Conservation (phyloP, 1,140 invertebrate species). For the Doryteuthis pealeii region DNA sequence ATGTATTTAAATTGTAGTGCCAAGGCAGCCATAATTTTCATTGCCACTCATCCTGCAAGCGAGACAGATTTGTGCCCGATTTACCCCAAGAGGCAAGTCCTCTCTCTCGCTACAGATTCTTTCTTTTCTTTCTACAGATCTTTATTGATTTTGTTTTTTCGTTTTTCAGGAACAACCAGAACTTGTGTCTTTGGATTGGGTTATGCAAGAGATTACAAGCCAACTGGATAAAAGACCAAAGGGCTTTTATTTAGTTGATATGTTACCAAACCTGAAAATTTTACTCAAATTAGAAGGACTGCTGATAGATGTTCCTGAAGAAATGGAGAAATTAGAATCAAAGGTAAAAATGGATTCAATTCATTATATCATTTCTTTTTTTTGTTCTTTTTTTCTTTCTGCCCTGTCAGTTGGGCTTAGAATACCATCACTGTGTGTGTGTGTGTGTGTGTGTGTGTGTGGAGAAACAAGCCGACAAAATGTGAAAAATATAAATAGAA, state of each 20-base stretch:
- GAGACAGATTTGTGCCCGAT: no score
- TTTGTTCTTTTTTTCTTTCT: neutral
- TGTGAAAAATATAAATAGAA: no score
- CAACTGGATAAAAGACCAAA: neutral
- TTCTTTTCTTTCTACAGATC: no score
- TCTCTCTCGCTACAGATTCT: no score
- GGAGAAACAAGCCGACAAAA: no score
- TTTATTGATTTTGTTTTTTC: neutral
- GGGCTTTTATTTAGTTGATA: slow-evolving; percentile 4
- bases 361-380: no score
- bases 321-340: neutral
- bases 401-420: neutral
- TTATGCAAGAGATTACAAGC: slow-evolving; percentile 1
- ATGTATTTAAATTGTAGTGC: no score
- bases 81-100: no score
- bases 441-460: neutral
- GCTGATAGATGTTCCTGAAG: neutral
- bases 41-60: no score
- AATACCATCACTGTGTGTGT: neutral
- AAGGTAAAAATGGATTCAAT: neutral
- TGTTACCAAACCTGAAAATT: slow-evolving; percentile 5
- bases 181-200: slow-evolving; percentile 3
- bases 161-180: slow-evolving; percentile 4
- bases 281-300: neutral
- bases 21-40: no score